Conservation (phyloP, 2,113 vertebrate genomes). For the Peromyscus leucopus region DNA sequence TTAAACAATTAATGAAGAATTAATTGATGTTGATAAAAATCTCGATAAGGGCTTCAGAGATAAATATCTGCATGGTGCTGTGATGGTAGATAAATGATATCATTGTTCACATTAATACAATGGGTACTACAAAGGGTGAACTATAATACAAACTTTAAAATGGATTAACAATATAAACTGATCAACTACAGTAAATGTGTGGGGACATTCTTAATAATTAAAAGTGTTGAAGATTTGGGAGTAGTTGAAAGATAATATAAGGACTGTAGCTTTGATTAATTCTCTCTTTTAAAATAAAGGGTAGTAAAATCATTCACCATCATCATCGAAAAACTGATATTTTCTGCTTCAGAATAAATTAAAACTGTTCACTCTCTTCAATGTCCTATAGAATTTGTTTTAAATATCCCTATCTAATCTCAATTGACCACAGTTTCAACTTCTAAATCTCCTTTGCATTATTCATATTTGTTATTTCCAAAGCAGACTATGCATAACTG, state of each 20-base stretch:
- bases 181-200: neutral
- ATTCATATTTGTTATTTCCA: neutral
- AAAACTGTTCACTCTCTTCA: neutral
- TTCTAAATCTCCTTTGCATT: neutral
- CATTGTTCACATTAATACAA: neutral
- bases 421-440: neutral
- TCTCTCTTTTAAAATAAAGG: neutral
- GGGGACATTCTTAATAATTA: neutral
- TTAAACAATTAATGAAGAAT: neutral
- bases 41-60: neutral
- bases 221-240: neutral
- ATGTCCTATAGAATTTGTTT: neutral
- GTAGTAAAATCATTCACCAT: neutral
- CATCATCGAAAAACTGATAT: neutral
- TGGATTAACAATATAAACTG: neutral
- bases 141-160: neutral
- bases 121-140: neutral
- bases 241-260: neutral
- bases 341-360: neutral
- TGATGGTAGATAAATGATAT: neutral
- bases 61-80: no score
- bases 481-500: neutral
- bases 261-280: neutral
- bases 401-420: neutral
- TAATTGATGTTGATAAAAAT: neutral